Conservation (phyloP, 35 echinoderm and acorn worm species). For the Lytechinus pictus region DNA sequence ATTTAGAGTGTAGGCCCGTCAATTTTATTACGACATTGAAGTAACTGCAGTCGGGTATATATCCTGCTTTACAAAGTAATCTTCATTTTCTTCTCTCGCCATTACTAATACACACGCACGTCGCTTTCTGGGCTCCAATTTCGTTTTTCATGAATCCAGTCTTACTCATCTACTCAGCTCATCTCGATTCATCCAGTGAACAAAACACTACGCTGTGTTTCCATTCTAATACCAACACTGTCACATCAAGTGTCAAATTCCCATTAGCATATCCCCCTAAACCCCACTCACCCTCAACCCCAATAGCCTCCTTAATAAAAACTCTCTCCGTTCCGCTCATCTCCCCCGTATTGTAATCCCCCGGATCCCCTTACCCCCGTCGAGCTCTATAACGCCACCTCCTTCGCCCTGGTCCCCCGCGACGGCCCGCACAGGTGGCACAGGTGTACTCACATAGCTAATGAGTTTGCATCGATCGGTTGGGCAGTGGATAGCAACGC, state of each 20-base stretch:
- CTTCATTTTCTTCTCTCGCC: too few species aligned
- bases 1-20: too few species aligned
- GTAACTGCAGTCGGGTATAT: too few species aligned
- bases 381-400: not conserved
- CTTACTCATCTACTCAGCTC: not conserved
- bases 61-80: too few species aligned
- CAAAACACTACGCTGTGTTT: not conserved
- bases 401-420: not conserved
- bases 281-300: not conserved
- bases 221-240: not conserved
- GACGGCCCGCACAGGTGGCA: not conserved
- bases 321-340: not conserved
- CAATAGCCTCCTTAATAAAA: not conserved
- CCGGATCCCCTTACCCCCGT: not conserved
- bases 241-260: slow-evolving; percentile 3
- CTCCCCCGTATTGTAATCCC: not conserved
- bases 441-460: slow-evolving; percentile 42
- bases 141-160: not conserved
- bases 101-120: too few species aligned
- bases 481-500: not conserved
- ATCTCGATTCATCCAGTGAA: not conserved
- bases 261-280: not conserved
- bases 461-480: slow-evolving; percentile 46
- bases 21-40: too few species aligned
- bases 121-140: not conserved